Conservation (phyloP, 2,888 invertebrate genomes). For the Nomada goodeniana region DNA sequence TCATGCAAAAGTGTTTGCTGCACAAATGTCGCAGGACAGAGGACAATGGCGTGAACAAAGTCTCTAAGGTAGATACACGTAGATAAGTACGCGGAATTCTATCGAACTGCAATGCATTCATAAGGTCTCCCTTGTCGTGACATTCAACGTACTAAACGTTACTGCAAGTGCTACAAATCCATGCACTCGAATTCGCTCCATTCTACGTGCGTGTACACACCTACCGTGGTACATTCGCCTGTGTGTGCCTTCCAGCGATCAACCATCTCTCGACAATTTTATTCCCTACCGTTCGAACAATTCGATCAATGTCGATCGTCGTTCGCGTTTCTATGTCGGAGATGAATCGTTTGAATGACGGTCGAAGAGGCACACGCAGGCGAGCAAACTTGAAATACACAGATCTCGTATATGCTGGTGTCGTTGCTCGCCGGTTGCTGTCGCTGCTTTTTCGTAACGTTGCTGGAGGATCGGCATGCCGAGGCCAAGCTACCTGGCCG, state of each 20-base stretch:
- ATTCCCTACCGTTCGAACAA: neutral
- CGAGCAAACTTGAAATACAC: constrained; percentile 24
- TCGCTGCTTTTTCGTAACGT: constrained; percentile 48
- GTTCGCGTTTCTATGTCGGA: neutral
- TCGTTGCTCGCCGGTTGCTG: constrained; percentile 49
- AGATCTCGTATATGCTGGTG: constrained; percentile 43
- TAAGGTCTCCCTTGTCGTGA: constrained; percentile 37
- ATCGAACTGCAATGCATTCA: constrained; percentile 1
- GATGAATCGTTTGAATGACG: neutral
- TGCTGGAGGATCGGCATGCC: constrained; percentile 61
- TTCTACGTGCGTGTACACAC: constrained; percentile 51
- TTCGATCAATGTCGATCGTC: neutral
- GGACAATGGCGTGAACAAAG: neutral
- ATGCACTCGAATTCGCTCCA: constrained; percentile 62
- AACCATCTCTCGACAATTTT: neutral
- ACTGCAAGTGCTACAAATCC: constrained; percentile 61
- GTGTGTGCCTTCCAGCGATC: constrained; percentile 23
- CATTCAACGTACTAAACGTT: constrained; percentile 41
- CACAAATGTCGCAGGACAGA: constrained; percentile 56
- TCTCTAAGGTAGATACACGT: neutral
- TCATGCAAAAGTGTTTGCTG: constrained; percentile 72
- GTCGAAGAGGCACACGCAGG: constrained; percentile 14
- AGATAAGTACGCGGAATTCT: neutral
- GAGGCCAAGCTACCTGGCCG: constrained; percentile 64
- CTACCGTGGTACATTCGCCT: constrained; percentile 42